phyloP scores from a whole-genome alignment of 2,797 vertebrate genomes.

The Helicolenus hilgendorfi region DNA sequence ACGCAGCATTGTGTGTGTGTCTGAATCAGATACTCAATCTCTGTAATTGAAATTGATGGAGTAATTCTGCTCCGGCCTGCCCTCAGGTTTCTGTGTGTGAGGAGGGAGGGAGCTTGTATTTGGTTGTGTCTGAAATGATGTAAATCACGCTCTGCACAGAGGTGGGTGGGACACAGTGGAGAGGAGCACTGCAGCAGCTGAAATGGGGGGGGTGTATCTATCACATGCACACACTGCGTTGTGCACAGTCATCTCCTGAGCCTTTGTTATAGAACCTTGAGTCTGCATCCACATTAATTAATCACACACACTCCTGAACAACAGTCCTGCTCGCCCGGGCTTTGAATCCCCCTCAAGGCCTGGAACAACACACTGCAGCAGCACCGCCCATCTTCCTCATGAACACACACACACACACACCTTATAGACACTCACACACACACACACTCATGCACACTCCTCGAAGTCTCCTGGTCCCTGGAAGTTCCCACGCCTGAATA shows the following conservation, averaged over 20 bases:
- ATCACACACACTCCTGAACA: conserved; percentile 34
- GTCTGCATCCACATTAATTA: conserved; percentile 58
- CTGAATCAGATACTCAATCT: conserved; percentile 74
- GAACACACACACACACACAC: not conserved
- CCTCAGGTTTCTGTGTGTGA: conserved; percentile 41
- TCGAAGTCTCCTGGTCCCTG: not conserved
- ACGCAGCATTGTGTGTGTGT: conserved; percentile 47
- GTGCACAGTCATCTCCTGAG: conserved; percentile 16
- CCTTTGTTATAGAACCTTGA: conserved; percentile 37
- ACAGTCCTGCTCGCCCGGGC: conserved; percentile 1
- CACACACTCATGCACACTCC: not conserved
- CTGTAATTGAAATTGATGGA: conserved; percentile 82
- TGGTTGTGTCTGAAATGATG: conserved; percentile 57
- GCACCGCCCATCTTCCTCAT: not conserved
- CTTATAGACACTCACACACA: not conserved
- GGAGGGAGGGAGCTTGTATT: conserved; percentile 2
- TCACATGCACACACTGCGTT: conserved; percentile 8
- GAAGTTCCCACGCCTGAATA: conserved; percentile 15
- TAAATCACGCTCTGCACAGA: conserved; percentile 46
- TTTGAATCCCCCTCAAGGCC: conserved; percentile 24
- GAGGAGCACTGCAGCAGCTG: conserved; percentile 39
- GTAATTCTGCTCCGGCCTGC: conserved; percentile 69
- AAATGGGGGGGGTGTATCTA: conserved; percentile 35
- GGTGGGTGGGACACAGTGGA: conserved; percentile 43
- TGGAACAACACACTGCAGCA: not conserved